Base-by-base conservation (phyloP, 2,888 invertebrate genomes). In the Callinectes sapidus region DNA sequence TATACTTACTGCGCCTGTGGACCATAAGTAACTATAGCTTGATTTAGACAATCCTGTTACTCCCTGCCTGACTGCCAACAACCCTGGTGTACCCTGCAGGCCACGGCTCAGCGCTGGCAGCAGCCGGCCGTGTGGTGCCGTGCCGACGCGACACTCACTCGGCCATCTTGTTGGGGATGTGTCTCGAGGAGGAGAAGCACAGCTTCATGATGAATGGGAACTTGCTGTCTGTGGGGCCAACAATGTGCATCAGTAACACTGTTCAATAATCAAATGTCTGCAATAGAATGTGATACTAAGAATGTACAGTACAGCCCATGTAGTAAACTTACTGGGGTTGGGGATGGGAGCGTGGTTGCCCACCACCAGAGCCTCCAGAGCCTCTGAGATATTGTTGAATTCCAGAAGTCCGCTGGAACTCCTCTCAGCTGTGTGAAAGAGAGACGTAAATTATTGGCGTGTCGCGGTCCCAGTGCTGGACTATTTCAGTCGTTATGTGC, bases 171-270 rank as follows among this genome's bases (percentile, higher is more conserved):
- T 86, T 91, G 55, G 92, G 94, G 92, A 94, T 92, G 90, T 92
- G 92, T 93, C 94, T 94, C 81, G 97, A 97, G 94, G 98, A 98
- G 35, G 99, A 99, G 97, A 99, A 99, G 96, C 99, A 99, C 95
- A 99, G 96, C 96, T 99, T 99, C 98, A 99, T 98, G 95, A 99
- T 98, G 97, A 99, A 99, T 95, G 99, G 99, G 96, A 98, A 98
- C 96, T 99, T 99, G 95, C 98, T 98, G 96, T 98, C 94, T 93
- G 93, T 91, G 54, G 90, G 77, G 35, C 35, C 81, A 81, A 81
- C 81, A 81, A 81, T 81, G 81, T 32, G 35, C 35, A 35, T 81
- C 32, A 81, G 35, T 81, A 32, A 81, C 35, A 35, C 35, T 35
- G 71, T 28, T n/a, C 81, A 28, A 2, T 16, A 35, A 13, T 81